Evolutionary conservation across 1,140 invertebrate genomes (phyloP), one percentile per base, ranked within the genome.

Genomic region (Drosophila carrolli): DNA sequence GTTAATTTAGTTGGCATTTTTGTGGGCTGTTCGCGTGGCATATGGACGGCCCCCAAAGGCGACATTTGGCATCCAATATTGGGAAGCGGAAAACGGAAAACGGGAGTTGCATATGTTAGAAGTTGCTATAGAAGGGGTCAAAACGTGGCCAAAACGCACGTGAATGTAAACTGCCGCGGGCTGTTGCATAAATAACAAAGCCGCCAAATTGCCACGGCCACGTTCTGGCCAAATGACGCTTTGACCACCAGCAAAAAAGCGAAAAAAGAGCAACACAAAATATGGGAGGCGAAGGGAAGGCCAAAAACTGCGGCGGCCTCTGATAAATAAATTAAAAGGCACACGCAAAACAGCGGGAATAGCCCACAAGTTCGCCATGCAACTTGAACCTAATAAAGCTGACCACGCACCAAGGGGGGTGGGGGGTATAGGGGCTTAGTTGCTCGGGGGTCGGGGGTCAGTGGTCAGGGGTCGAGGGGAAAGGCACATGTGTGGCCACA

Each of bases 301-400:
- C 55, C 29, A 48, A 61, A 66, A 78, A 65, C 53, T 46, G 54
- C 50, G 48, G 54, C 35, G 43, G 68, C 70, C 53, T 57, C 57
- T 77, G 83, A 86, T 86, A 86, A 86, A 86, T 86, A 86, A 88
- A 86, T 88, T 86, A 86, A 86, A 86, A 86, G 79, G 83, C 83
- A 82, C 83, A 88, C 83, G 83, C 83, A 73, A 83, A 88, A 79
- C 79, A 78, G 79, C 79, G 71, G 75, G 71, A 57, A 76, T 54
- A 58, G 78, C 78, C 70, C 78, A 1, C 73, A 79, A 76, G 67
- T 63, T 46, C n/a, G 46, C 58, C 70, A 16, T 48, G 70, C 41
- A 75, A 78, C 75, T 61, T 50, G 65, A 88, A 82, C 71, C 82
- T 88, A 86, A 86, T 86, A 86, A 88, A 86, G 70, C 75, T 82